Evolutionary conservation across 2,113 vertebrate species (phyloP).

Genomic region (Todiramphus chloris): DNA sequence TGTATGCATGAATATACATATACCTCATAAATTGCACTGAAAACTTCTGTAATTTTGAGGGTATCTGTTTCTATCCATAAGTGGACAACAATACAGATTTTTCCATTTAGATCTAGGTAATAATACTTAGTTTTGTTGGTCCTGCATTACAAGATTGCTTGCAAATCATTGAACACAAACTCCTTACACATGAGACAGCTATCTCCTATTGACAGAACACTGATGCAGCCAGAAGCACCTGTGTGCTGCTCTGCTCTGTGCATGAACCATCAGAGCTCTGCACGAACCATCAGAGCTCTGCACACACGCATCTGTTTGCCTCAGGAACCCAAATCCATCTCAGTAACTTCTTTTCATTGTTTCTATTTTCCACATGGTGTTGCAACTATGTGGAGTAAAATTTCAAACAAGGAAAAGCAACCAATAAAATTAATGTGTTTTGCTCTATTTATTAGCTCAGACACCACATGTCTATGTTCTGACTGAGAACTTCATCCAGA

Average conservation of each 20-base stretch:
- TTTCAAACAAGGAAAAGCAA: not conserved
- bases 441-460: not conserved
- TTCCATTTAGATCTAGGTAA: not conserved
- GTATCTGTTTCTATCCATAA: not conserved
- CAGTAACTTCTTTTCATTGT: not conserved
- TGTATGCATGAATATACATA: not conserved
- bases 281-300: not conserved
- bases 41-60: not conserved
- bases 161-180: not conserved
- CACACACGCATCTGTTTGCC: accelerated
- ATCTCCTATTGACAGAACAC: not conserved
- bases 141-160: not conserved
- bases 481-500: not conserved
- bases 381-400: not conserved
- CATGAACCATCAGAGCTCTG: no score
- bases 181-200: not conserved
- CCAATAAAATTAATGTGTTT: not conserved
- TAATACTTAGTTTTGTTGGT: not conserved
- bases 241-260: not conserved
- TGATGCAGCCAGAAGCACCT: not conserved
- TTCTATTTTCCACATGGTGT: not conserved
- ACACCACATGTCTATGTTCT: not conserved
- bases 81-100: not conserved
- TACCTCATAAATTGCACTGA: not conserved
- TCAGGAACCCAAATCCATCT: not conserved